Evolutionary conservation across 2,797 vertebrate species (phyloP), one percentile per base, ranked within the genome.

Genomic region (Meriones psammophilus): DNA sequence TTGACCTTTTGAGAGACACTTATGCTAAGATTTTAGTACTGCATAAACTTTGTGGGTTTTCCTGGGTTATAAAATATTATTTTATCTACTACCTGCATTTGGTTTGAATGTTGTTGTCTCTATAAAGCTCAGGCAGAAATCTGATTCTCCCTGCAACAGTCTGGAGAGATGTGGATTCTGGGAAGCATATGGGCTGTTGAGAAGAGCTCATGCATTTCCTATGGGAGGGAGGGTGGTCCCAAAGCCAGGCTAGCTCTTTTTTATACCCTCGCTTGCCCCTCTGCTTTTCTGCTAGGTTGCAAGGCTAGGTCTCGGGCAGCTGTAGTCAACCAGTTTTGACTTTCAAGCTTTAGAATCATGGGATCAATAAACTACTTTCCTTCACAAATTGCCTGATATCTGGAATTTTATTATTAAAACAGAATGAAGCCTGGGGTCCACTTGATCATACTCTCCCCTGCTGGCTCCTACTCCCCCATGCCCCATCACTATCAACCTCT

Each of bases 251-350:
- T 14, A 42, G 6, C 3, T 1, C 8, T 28, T 56, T 46, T 20
- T 56, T 6, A 5, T 24, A 3, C 2, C 12, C 4, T 62, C 1
- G 3, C 5, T 5, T 13, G 13, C 5, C 22, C 12, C 13, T 80
- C 20, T 58, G 30, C n/a, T 36, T 74, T 39, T 56, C 17, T 64
- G 24, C 46, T 58, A 69, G n/a, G 18, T 50, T 24, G 46, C 9
- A 60, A 20, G 33, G 26, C 2, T 1, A 13, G 20, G 60, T 18
- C 24, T 76, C 74, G 58, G n/a, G 39, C 9, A 20, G 1, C 58
- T 22, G 8, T 7, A 46, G 8, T 1, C 30, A 24, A 15, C 36
- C 26, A 26, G 18, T 46, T 39, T 81, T 20, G 39, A 24, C 30
- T 33, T 87, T 28, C 66, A 79, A n/a, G 13, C 26, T 73, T 5